Percentiles rank a stretch among this genome's conserved stretches.
These are phyloP conservation scores for Sebastolobus alascanus DNA, from an alignment of 2,797 vertebrate species.

Conservation along the genomic window DNA sequence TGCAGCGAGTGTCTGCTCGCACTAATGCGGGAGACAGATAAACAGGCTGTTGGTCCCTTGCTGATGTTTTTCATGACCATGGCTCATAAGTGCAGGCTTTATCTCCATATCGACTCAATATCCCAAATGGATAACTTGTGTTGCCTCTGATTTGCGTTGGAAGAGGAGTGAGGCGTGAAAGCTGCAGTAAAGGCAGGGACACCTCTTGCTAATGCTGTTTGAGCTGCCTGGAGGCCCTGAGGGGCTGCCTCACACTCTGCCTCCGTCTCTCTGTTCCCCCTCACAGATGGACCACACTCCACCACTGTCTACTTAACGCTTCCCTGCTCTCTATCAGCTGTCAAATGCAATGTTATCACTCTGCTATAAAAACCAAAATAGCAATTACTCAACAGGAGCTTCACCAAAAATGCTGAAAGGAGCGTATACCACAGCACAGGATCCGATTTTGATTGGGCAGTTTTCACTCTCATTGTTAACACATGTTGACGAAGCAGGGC, in stretches of 20 bases:
- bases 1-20: conserved; percentile 85
- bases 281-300: conserved; percentile 76
- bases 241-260: conserved; percentile 56
- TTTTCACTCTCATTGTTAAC: conserved; percentile 8
- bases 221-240: conserved; percentile 62
- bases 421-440: not conserved
- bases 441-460: conserved; percentile 19
- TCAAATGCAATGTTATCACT: conserved; percentile 69
- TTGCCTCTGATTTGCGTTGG: conserved; percentile 91
- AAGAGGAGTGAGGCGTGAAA: conserved; percentile 91
- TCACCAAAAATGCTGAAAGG: conserved; percentile 24
- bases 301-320: conserved; percentile 69
- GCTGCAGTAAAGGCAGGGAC: conserved; percentile 86
- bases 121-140: conserved; percentile 94
- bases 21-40: conserved; percentile 90
- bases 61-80: conserved; percentile 84
- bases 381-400: conserved; percentile 59
- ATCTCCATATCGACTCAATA: conserved; percentile 91
- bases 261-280: conserved; percentile 30
- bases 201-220: conserved; percentile 84
- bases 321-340: conserved; percentile 69
- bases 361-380: conserved; percentile 50
- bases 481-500: not conserved
- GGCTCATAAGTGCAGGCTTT: conserved; percentile 88
- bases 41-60: conserved; percentile 87